Evolutionary conservation across 2,797 vertebrate genomes (phyloP).

Genomic region (Chromis chromis): DNA sequence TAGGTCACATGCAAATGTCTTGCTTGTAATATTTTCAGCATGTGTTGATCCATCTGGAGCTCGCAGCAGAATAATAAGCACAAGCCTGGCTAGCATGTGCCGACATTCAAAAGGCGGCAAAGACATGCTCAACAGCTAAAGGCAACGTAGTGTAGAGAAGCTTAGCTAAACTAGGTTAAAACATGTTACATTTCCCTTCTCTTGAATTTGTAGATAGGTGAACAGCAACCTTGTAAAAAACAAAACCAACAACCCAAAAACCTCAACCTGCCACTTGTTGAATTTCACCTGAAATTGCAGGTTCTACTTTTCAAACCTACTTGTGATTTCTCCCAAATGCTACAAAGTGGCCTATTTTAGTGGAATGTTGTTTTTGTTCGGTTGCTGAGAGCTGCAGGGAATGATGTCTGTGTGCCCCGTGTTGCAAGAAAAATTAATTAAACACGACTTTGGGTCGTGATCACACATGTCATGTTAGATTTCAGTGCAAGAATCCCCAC

Average conservation of each 20-base stretch:
- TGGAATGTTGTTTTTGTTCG: conserved; percentile 9
- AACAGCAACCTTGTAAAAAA: neutral
- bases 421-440: conserved; percentile 73
- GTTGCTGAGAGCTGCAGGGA: conserved; percentile 62
- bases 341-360: conserved; percentile 52
- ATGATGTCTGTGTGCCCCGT: conserved; percentile 53
- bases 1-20: conserved; percentile 87
- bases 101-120: conserved; percentile 73
- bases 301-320: neutral
- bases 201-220: conserved; percentile 10
- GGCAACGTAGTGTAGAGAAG: conserved; percentile 44
- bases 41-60: conserved; percentile 89
- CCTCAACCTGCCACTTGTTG: conserved; percentile 22
- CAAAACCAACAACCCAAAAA: too few relatives aligned
- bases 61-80: conserved; percentile 80
- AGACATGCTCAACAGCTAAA: conserved; percentile 70
- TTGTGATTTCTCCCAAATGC: conserved; percentile 8
- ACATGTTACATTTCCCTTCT: conserved; percentile 6
- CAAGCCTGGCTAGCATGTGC: conserved; percentile 81
- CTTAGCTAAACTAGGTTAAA: conserved; percentile 44
- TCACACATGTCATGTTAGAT: conserved; percentile 83
- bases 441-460: conserved; percentile 78
- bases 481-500: conserved; percentile 54
- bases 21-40: conserved; percentile 85
- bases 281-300: conserved; percentile 23